Evolutionary conservation across 2,113 vertebrate species (phyloP).

Genomic region (Typhlomys cinereus): DNA sequence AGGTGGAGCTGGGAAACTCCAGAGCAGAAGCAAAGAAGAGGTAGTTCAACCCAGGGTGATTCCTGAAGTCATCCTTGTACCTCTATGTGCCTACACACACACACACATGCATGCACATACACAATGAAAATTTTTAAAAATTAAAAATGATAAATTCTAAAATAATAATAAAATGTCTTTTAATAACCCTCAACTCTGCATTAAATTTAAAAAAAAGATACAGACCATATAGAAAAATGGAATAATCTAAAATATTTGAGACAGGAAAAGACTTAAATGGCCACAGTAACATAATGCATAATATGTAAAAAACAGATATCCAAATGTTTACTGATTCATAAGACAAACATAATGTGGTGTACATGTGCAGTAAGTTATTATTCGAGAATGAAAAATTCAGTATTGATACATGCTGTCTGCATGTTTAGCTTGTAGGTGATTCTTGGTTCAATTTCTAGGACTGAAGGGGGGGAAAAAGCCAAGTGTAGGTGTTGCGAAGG

Average conservation of each 20-base stretch:
- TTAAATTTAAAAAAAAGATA: too few relatives aligned
- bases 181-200: too few relatives aligned
- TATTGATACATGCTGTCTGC: neutral
- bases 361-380: neutral
- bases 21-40: too few relatives aligned
- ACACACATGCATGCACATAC: neutral
- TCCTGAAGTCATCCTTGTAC: too few relatives aligned
- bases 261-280: neutral
- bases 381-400: neutral
- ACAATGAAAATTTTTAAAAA: neutral
- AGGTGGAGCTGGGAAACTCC: too few relatives aligned
- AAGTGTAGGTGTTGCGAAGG: too few relatives aligned
- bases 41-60: too few relatives aligned
- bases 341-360: neutral
- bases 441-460: too few relatives aligned
- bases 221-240: too few relatives aligned
- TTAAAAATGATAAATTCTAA: neutral
- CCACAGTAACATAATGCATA: neutral
- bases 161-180: too few relatives aligned
- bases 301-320: neutral
- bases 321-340: neutral
- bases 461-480: too few relatives aligned
- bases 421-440: too few relatives aligned
- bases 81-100: neutral
- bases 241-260: conserved; percentile 24